Percentiles rank a stretch among this genome's conserved stretches.
Evolutionary conservation across 2,888 invertebrate genomes (phyloP).

Genomic region (Orthosia incerta): DNA sequence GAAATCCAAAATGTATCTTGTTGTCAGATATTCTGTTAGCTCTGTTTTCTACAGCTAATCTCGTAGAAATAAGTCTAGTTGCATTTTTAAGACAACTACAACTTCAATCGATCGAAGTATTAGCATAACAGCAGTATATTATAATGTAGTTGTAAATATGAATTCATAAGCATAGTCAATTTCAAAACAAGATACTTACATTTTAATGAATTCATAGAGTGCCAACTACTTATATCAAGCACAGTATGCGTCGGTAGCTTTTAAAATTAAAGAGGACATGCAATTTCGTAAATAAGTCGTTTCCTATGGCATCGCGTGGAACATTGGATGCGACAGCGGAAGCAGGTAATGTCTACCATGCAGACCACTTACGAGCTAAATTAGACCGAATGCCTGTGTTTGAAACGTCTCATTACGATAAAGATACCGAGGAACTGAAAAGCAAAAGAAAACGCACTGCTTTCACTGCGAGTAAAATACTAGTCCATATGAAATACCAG

Average conservation of each 20-base stretch:
- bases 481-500: background rate
- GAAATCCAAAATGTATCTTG: background rate
- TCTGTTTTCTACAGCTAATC: background rate
- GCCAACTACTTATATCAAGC: conserved; percentile 1
- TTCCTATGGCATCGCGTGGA: conserved; percentile 24
- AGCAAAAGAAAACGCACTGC: background rate
- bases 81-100: background rate
- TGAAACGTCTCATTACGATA: conserved; percentile 1
- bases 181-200: conserved; percentile 22
- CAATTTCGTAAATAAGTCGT: conserved; percentile 23
- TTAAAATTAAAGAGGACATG: conserved; percentile 1
- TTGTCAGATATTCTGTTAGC: background rate
- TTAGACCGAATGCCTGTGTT: background rate
- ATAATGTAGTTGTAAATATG: conserved; percentile 9
- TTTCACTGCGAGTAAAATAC: background rate
- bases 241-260: background rate
- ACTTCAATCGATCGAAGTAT: background rate
- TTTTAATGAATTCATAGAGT: conserved; percentile 25
- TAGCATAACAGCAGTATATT: conserved; percentile 14
- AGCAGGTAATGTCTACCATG: conserved; percentile 20
- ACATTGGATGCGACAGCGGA: conserved; percentile 11
- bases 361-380: background rate
- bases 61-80: background rate
- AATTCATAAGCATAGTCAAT: conserved; percentile 20
- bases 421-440: conserved; percentile 3